Percentiles rank a stretch among this genome's conserved stretches.
phyloP scores from a whole-genome alignment of 2,113 vertebrate species.

The Cephalopholis sonnerati region DNA sequence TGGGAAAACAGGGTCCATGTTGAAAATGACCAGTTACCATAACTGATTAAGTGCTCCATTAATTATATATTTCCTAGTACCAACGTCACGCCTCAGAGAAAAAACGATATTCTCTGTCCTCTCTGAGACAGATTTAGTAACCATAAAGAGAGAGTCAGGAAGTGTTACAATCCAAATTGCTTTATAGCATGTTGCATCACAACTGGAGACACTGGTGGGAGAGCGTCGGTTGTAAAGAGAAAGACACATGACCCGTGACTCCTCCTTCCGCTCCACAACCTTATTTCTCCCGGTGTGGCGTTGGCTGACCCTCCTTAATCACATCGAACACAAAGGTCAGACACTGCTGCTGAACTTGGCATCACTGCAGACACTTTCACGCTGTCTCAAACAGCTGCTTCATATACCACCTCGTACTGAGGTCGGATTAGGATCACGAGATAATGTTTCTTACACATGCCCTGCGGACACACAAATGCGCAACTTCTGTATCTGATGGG shows the following conservation, averaged over 20 bases:
- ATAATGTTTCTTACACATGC: not conserved
- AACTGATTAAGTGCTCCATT: constrained; percentile 4
- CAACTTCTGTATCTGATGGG: not conserved
- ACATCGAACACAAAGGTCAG: constrained; percentile 54
- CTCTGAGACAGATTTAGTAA: constrained; percentile 5
- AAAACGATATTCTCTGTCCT: not conserved
- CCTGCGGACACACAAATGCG: not conserved
- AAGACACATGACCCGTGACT: constrained; percentile 14
- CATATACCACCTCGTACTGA: not conserved
- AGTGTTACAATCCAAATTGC: constrained; percentile 3
- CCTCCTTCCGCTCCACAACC: constrained; percentile 40
- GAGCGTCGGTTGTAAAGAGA: constrained; percentile 5
- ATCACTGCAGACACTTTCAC: not conserved
- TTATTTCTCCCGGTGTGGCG: constrained; percentile 15
- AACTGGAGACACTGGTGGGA: constrained; percentile 7
- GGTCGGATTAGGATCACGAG: not conserved
- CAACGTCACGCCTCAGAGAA: not conserved
- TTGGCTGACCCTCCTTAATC: not conserved
- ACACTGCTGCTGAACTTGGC: not conserved
- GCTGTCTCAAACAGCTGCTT: not conserved
- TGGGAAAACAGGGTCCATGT: too few species aligned
- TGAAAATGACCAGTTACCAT: too few species aligned
- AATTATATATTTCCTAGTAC: constrained; percentile 3
- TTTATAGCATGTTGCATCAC: constrained; percentile 46
- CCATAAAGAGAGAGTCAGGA: not conserved